Conservation (phyloP, 2,888 invertebrate genomes). For the Dioctria rufipes region DNA sequence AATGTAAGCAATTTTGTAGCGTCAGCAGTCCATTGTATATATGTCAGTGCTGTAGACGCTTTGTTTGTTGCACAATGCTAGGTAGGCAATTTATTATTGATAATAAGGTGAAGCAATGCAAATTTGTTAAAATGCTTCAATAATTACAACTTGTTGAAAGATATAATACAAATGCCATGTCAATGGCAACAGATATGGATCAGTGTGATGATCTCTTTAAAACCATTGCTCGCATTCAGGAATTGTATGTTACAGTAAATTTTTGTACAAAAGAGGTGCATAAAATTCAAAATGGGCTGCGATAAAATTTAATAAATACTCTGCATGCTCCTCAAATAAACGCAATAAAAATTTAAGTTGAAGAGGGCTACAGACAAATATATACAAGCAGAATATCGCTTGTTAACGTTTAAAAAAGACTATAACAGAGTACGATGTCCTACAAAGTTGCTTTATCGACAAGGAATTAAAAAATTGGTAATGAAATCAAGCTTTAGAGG, state of each 20-base stretch:
- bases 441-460: slow-evolving; percentile 75
- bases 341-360: slow-evolving; percentile 39
- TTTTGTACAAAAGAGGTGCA: slow-evolving; percentile 37
- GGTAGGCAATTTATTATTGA: too few species aligned
- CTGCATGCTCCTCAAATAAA: slow-evolving; percentile 31
- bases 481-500: slow-evolving; percentile 72
- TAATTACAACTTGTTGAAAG: slow-evolving; percentile 64
- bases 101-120: too few species aligned
- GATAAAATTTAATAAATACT: slow-evolving; percentile 41
- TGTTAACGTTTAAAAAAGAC: too few species aligned
- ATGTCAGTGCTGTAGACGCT: too few species aligned
- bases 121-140: too few species aligned
- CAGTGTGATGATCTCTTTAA: slow-evolving; percentile 43
- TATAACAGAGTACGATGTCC: too few species aligned
- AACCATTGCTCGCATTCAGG: slow-evolving; percentile 35
- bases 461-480: too few species aligned
- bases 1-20: too few species aligned
- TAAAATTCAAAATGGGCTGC: slow-evolving; percentile 22
- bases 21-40: too few species aligned
- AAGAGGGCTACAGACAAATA: slow-evolving; percentile 52
- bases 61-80: too few species aligned
- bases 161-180: too few species aligned
- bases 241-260: slow-evolving; percentile 70
- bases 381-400: too few species aligned
- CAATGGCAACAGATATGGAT: slow-evolving; percentile 3